Evolutionary conservation across 1,140 invertebrate genomes (phyloP).

Genomic region (Rhizoglyphus robini): DNA sequence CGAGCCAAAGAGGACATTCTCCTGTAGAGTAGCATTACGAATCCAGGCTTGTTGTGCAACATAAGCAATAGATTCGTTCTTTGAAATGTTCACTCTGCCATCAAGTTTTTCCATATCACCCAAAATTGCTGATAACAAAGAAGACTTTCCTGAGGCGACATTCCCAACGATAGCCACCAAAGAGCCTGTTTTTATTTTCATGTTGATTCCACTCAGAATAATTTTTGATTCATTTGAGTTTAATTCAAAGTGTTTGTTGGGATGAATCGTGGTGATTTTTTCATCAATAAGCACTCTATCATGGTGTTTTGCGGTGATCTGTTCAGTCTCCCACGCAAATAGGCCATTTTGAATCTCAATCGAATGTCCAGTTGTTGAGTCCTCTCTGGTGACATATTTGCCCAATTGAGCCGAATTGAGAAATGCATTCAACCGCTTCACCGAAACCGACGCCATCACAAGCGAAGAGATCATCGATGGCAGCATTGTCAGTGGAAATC

Average conservation of each 20-base stretch:
- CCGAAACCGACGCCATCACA: constrained; percentile 51
- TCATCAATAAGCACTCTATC: not conserved
- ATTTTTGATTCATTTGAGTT: not conserved
- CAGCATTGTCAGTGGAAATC: constrained; percentile 30
- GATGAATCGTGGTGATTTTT: not conserved
- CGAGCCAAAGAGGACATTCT: constrained; percentile 48
- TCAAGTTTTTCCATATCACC: constrained; percentile 34
- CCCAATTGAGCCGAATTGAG: constrained; percentile 57
- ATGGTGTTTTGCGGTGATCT: not conserved
- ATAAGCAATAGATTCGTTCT: constrained; percentile 32
- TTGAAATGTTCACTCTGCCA: constrained; percentile 29
- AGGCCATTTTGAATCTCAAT: constrained; percentile 17
- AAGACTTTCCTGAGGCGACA: constrained; percentile 40
- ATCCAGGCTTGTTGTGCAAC: constrained; percentile 47
- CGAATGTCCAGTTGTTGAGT: not conserved
- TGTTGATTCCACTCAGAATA: constrained; percentile 25
- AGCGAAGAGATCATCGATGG: constrained; percentile 10
- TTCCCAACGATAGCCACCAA: constrained; percentile 39
- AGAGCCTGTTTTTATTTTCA: constrained; percentile 25
- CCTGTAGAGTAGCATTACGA: constrained; percentile 39
- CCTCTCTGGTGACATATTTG: constrained; percentile 16
- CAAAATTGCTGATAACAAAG: constrained; percentile 38
- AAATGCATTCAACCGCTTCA: constrained; percentile 73
- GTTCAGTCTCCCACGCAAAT: constrained; percentile 14
- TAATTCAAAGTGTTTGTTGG: too few species aligned